phyloP scores from a whole-genome alignment of 1,140 invertebrate species.

The Zaprionus africanus region DNA sequence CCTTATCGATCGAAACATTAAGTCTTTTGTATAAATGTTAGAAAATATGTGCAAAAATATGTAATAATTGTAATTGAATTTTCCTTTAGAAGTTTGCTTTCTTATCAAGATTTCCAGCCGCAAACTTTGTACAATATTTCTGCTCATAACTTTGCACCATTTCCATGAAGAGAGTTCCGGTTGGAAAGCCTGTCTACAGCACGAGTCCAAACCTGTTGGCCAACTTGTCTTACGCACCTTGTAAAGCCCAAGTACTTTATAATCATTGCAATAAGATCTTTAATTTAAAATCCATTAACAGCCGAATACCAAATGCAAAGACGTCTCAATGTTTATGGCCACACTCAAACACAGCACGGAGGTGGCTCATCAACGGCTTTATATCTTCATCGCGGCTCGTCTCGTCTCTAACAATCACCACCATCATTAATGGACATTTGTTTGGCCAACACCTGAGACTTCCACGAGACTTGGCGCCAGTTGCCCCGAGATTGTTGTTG shows the following conservation, averaged over 20 bases:
- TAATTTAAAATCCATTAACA: constrained; percentile 35
- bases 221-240: constrained; percentile 3
- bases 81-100: neutral
- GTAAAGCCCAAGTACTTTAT: neutral
- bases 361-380: constrained; percentile 7
- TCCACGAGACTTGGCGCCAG: neutral
- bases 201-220: neutral
- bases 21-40: neutral
- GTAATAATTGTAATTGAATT: neutral
- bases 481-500: neutral
- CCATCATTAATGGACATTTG: constrained; percentile 59
- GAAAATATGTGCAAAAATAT: no score
- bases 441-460: constrained; percentile 50
- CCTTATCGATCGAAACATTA: no score
- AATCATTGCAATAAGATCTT: constrained; percentile 5
- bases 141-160: neutral
- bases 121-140: neutral
- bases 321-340: constrained; percentile 24
- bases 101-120: neutral
- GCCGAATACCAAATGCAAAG: constrained; percentile 21
- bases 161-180: neutral
- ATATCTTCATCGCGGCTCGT: constrained; percentile 16
- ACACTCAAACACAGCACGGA: neutral
- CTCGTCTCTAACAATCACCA: neutral
- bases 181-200: neutral